phyloP scores from a whole-genome alignment of 2,113 vertebrate species.

The Platichthys flesus region DNA sequence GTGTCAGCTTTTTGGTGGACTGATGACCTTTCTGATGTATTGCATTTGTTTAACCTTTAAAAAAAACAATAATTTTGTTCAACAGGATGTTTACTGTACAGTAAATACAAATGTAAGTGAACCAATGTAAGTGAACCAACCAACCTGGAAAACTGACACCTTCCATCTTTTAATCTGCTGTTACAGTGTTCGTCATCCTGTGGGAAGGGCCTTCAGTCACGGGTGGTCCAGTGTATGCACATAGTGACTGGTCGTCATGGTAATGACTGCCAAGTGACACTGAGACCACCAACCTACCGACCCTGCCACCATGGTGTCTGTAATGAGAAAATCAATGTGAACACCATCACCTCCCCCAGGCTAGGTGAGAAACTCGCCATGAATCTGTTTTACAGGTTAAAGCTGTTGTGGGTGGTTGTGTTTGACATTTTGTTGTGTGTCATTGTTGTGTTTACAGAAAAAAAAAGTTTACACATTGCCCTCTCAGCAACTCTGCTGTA shows the following conservation, averaged over 20 bases:
- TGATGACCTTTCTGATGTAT: too few species aligned
- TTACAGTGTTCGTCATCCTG: conserved; percentile 94
- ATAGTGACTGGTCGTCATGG: conserved; percentile 94
- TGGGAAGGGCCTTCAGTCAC: conserved; percentile 94
- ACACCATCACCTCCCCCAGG: conserved; percentile 95
- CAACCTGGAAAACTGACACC: not conserved
- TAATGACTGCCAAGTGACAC: conserved; percentile 85
- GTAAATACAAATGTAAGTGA: not conserved
- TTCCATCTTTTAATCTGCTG: conserved; percentile 9
- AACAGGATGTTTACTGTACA: too few species aligned
- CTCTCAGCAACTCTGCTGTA: not conserved
- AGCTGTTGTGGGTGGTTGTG: not conserved
- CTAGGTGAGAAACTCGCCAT: conserved; percentile 86
- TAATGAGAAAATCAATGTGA: conserved; percentile 90
- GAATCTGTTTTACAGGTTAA: not conserved
- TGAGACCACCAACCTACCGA: conserved; percentile 89
- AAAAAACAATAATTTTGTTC: too few species aligned
- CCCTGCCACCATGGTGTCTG: conserved; percentile 92
- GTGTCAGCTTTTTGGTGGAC: too few species aligned
- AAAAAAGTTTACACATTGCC: too few species aligned
- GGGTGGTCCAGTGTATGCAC: conserved; percentile 99
- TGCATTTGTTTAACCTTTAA: too few species aligned
- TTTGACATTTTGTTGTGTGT: too few species aligned
- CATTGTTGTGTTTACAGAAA: too few species aligned
- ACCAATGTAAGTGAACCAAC: not conserved